Evolutionary conservation across 2,113 vertebrate species (phyloP).

Genomic region (Dunckerocampus dactyliophorus): DNA sequence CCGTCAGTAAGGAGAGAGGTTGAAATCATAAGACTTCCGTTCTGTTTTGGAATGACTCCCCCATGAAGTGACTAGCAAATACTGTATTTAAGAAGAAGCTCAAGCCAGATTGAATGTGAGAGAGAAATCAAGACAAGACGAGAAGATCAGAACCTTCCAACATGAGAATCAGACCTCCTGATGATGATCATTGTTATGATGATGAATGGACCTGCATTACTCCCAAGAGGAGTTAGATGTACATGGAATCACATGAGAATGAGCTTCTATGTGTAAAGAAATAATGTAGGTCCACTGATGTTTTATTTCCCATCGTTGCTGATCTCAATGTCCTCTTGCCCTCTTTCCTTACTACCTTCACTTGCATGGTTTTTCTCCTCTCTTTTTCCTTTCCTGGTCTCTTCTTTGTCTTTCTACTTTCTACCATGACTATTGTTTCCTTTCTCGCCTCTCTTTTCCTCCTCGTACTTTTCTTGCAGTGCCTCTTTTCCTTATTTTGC

Average conservation of each 20-base stretch:
- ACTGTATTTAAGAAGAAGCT: not conserved
- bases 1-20: slow-evolving; percentile 32
- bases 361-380: not conserved
- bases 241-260: no score
- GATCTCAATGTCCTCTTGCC: not conserved
- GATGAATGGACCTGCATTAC: no score
- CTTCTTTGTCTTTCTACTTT: no score
- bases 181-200: no score
- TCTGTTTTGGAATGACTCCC: slow-evolving; percentile 29
- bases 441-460: not conserved
- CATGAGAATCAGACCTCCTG: no score
- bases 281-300: no score
- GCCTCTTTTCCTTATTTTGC: no score
- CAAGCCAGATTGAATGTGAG: not conserved
- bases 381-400: not conserved
- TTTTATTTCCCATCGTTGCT: not conserved
- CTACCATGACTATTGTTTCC: not conserved
- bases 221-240: no score
- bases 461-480: not conserved
- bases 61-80: slow-evolving; percentile 23
- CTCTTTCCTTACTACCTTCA: not conserved
- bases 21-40: slow-evolving; percentile 26
- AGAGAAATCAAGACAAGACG: slow-evolving; percentile 7
- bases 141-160: no score
- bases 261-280: no score